Evolutionary conservation across 2,888 invertebrate species (phyloP), one percentile per base, ranked within the genome.

Genomic region (Heliconius erato): DNA sequence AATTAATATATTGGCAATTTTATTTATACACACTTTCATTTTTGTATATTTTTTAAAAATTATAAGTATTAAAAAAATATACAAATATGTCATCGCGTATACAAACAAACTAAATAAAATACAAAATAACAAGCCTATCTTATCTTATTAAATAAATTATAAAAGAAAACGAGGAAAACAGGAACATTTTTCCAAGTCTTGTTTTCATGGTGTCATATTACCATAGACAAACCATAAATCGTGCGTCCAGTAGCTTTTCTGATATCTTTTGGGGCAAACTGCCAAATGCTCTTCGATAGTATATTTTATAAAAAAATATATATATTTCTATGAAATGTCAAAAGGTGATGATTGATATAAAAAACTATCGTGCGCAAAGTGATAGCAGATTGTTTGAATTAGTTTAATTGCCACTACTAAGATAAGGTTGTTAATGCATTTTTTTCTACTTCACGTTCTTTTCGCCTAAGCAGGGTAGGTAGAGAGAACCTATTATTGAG

Each of bases 141-240:
- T 72, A 72, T 72, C 16, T 44, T 44, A 72, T 72, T 14, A 14
- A 72, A 44, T 12, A 72, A 14, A 72, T 44, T 26, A 72, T 72
- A 9, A 26, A 44, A 26, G 16, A 44, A 44, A 72, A 72, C 16
- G 7, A 49, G 72, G 44, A 72, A 72, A 72, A 26, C 5, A 67
- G 26, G 3, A 0, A 44, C 14, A 16, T 32, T 28, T 72, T 72
- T 26, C 72, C 16, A 28, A 26, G 54, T 35, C 44, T 28, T 69
- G 28, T 44, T 78, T 68, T 78, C 44, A 49, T 67, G n/a, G 49
- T 78, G n/a, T 49, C 78, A 49, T 49, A 77, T 80, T 82, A 77
- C 65, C 59, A 83, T 78, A 83, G 14, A 72, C 23, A 82, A 68
- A 68, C 44, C 80, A 83, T 81, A 83, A 83, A 83, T 80, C 81